Conservation (phyloP, 2,113 vertebrate species). For the Tylochromis polylepis region DNA sequence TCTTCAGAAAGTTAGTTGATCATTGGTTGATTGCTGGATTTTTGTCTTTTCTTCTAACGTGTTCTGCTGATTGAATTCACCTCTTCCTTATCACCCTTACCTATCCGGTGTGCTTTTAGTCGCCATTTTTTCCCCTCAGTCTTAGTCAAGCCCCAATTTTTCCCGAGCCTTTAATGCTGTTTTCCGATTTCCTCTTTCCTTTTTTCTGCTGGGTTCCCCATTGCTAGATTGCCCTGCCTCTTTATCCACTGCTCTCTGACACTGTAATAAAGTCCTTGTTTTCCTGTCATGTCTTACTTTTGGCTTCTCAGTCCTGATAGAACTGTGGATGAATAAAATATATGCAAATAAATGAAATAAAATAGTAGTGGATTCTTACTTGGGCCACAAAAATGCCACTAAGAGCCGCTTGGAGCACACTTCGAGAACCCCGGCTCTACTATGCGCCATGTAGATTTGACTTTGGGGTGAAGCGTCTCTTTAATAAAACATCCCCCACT, state of each 20-base stretch:
- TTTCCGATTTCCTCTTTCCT: background rate
- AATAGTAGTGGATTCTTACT: background rate
- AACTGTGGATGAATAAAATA: background rate
- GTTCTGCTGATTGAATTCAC: background rate
- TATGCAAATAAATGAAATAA: background rate
- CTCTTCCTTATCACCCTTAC: background rate
- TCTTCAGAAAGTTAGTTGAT: background rate
- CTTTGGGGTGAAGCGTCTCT: background rate
- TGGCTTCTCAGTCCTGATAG: background rate
- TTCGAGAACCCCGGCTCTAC: background rate
- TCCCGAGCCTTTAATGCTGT: background rate
- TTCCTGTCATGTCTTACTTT: background rate
- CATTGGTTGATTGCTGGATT: background rate
- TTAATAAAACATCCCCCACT: background rate
- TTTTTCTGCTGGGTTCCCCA: background rate
- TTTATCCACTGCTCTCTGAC: background rate
- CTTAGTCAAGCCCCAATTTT: fast-evolving
- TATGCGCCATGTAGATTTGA: background rate
- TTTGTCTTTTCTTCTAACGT: background rate
- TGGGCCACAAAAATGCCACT: background rate
- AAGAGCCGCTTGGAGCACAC: background rate
- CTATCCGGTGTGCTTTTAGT: too few relatives aligned
- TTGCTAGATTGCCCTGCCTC: background rate
- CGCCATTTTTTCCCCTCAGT: background rate
- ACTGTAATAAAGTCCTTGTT: background rate